These are phyloP conservation scores for Gryllus bimaculatus DNA, from an alignment of 1,140 invertebrate genomes.

Conservation along the genomic window DNA sequence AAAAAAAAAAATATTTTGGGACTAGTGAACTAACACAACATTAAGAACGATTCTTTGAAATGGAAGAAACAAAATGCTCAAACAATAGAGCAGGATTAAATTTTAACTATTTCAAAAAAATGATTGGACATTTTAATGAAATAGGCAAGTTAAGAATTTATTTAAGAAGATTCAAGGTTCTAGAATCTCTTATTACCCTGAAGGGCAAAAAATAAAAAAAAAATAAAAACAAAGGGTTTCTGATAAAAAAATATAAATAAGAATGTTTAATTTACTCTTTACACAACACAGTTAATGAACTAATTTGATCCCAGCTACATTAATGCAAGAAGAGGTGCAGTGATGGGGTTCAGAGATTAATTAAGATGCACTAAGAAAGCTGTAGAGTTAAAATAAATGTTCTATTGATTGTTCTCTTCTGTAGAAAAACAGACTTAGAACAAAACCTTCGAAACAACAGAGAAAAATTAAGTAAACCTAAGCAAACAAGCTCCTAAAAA, in stretches of 20 bases:
- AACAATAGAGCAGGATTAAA: background rate
- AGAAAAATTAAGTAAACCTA: too few relatives aligned
- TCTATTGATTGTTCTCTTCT: too few relatives aligned
- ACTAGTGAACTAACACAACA: too few relatives aligned
- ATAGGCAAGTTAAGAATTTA: background rate
- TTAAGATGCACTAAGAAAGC: background rate
- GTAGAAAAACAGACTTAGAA: too few relatives aligned
- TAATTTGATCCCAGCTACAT: conserved; percentile 1
- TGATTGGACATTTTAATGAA: background rate
- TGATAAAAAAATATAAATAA: background rate
- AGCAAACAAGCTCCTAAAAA: too few relatives aligned
- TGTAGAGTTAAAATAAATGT: background rate
- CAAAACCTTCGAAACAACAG: too few relatives aligned
- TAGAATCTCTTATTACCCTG: too few relatives aligned
- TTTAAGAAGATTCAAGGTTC: too few relatives aligned
- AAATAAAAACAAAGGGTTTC: background rate
- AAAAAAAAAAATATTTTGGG: too few relatives aligned
- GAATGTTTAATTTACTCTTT: background rate
- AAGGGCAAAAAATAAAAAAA: background rate
- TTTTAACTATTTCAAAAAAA: background rate
- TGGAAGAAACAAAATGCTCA: background rate
- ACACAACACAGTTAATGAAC: background rate
- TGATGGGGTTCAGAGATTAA: background rate
- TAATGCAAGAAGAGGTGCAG: conserved; percentile 3
- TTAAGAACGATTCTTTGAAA: too few relatives aligned